Percentiles rank a stretch among this genome's conserved stretches.
Conservation (phyloP, 2,888 invertebrate genomes). For the Aquatica leii region DNA sequence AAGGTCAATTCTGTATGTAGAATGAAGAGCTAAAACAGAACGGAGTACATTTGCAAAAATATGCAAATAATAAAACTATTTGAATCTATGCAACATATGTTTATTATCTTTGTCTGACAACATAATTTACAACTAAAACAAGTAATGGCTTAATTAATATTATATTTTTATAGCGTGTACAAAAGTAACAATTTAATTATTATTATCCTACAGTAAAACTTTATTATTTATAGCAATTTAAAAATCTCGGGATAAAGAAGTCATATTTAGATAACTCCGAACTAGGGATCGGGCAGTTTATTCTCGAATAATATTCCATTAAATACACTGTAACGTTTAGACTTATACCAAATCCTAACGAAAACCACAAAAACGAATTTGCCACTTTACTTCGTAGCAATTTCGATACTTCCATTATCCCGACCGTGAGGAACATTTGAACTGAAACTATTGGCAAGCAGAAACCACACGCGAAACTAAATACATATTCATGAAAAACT, state of each 20-base stretch:
- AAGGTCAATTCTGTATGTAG: too few relatives aligned
- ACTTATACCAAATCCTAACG: constrained; percentile 80
- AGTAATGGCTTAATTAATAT: too few relatives aligned
- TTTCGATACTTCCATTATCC: constrained; percentile 64
- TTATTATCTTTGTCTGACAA: too few relatives aligned
- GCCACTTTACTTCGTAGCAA: constrained; percentile 59
- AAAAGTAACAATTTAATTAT: too few relatives aligned
- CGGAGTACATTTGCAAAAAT: too few relatives aligned
- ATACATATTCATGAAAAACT: constrained; percentile 86
- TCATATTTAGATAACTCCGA: not conserved
- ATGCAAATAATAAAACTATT: too few relatives aligned
- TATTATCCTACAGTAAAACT: too few relatives aligned
- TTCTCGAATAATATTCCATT: constrained; percentile 86
- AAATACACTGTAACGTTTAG: constrained; percentile 79
- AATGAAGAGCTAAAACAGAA: too few relatives aligned
- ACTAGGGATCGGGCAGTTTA: constrained; percentile 69
- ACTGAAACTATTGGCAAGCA: constrained; percentile 88
- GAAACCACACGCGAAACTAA: constrained; percentile 80
- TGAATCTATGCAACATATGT: too few relatives aligned
- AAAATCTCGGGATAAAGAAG: not conserved
- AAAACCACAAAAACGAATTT: constrained; percentile 88
- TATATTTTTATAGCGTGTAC: too few relatives aligned
- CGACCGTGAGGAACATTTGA: constrained; percentile 76
- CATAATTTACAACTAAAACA: too few relatives aligned
- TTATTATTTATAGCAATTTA: not conserved